Evolutionary conservation across 2,888 invertebrate species (phyloP).

Genomic region (Auanema sp.): DNA sequence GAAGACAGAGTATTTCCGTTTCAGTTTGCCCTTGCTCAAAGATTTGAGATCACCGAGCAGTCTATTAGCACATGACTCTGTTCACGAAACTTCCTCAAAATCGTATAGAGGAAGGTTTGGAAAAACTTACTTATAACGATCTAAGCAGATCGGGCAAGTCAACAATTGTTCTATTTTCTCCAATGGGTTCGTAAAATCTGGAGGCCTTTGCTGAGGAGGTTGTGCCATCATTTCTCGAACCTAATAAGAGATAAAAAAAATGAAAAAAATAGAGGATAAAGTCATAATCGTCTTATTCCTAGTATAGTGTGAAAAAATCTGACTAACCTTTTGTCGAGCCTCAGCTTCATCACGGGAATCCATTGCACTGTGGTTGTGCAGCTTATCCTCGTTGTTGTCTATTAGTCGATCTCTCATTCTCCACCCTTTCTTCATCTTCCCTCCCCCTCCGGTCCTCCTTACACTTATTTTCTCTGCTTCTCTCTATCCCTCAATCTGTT

Average conservation of each 20-base stretch:
- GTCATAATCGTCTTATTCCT: not conserved
- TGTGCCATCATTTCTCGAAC: constrained; percentile 47
- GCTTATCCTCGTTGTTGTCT: too few relatives aligned
- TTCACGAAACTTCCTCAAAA: too few relatives aligned
- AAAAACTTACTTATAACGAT: constrained; percentile 74
- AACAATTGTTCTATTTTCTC: constrained; percentile 81
- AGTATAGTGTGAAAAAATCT: not conserved
- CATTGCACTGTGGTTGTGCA: constrained; percentile 11
- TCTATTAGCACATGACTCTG: too few relatives aligned
- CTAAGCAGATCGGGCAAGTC: constrained; percentile 96
- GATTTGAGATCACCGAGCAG: too few relatives aligned
- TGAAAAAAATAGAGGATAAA: too few relatives aligned
- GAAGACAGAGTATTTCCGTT: too few relatives aligned
- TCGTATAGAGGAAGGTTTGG: not conserved
- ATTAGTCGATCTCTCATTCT: constrained; percentile 16
- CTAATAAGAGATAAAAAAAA: constrained; percentile 26
- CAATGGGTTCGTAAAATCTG: constrained; percentile 60
- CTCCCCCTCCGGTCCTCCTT: constrained; percentile 2
- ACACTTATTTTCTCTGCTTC: constrained; percentile 7
- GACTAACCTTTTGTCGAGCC: constrained; percentile 39
- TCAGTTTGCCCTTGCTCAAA: too few relatives aligned
- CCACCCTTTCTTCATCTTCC: constrained; percentile 11
- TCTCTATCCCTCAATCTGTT: constrained; percentile 12
- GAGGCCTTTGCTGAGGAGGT: constrained; percentile 44
- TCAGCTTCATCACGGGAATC: constrained; percentile 39